phyloP scores from a whole-genome alignment of 1,140 invertebrate species.

The Marisa cornuarietis region DNA sequence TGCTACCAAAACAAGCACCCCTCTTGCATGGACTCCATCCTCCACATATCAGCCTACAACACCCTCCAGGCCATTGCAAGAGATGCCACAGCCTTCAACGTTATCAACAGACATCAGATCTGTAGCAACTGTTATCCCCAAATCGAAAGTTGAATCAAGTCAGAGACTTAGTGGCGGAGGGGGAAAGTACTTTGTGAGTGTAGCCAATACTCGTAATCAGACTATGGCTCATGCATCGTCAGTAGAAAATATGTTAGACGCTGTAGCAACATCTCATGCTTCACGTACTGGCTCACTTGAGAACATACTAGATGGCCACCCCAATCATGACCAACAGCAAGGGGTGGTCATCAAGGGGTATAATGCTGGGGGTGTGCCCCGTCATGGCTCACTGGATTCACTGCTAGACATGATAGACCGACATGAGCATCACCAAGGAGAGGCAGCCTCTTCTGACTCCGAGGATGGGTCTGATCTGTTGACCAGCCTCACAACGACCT shows the following conservation, averaged over 20 bases:
- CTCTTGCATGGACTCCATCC: slow-evolving; percentile 29
- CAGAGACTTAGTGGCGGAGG: slow-evolving; percentile 22
- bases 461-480: slow-evolving; percentile 74
- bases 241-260: slow-evolving; percentile 12
- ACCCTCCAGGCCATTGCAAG: too few species aligned
- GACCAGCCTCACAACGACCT: slow-evolving; percentile 77
- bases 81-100: too few species aligned
- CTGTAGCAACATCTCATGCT: slow-evolving; percentile 23
- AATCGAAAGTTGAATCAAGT: too few species aligned
- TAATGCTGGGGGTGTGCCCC: slow-evolving; percentile 28
- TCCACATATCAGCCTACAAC: neutral
- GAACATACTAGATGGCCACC: slow-evolving; percentile 37
- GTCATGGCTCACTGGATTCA: slow-evolving; percentile 74
- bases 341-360: slow-evolving; percentile 10
- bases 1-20: slow-evolving; percentile 3
- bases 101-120: too few species aligned
- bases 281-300: slow-evolving; percentile 45
- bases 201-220: slow-evolving; percentile 33
- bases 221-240: slow-evolving; percentile 5
- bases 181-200: slow-evolving; percentile 57
- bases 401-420: slow-evolving; percentile 69
- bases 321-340: slow-evolving; percentile 14
- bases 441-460: slow-evolving; percentile 57
- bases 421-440: slow-evolving; percentile 42
- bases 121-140: too few species aligned